Evolutionary conservation across 2,888 invertebrate species (phyloP).

Genomic region (Caenorhabditis sulstoni): DNA sequence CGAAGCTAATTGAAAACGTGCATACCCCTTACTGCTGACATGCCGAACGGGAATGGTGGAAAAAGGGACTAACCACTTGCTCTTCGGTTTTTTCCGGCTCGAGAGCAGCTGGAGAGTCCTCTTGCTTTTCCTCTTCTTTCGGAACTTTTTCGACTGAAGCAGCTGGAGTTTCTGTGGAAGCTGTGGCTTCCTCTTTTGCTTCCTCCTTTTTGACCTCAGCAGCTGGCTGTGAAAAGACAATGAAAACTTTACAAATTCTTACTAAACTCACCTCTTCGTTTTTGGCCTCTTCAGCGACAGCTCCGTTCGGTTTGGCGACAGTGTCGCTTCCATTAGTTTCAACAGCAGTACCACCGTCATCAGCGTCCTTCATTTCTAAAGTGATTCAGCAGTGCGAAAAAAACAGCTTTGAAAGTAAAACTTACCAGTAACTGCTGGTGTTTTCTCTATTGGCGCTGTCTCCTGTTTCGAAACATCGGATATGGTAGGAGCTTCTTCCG

Average conservation of each 20-base stretch:
- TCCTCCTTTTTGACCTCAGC: background rate
- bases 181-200: constrained; percentile 10
- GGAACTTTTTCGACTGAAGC: constrained; percentile 14
- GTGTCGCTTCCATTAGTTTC: constrained; percentile 28
- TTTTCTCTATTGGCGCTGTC: constrained; percentile 26
- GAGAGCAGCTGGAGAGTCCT: constrained; percentile 25
- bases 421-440: constrained; percentile 5
- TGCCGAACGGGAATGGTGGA: background rate
- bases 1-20: no score
- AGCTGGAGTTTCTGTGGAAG: background rate
- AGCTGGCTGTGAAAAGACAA: background rate
- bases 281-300: constrained; percentile 5
- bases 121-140: constrained; percentile 26
- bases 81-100: constrained; percentile 1
- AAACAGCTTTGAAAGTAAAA: background rate
- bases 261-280: constrained; percentile 30
- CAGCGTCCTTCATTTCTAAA: constrained; percentile 14
- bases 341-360: background rate
- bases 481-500: constrained; percentile 40
- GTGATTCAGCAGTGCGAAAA: background rate
- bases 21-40: no score
- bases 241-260: no score
- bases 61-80: background rate
- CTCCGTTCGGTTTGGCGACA: constrained; percentile 25
- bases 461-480: constrained; percentile 37